Base-by-base conservation (phyloP, 2,113 vertebrate genomes). In the Aix galericulata region DNA sequence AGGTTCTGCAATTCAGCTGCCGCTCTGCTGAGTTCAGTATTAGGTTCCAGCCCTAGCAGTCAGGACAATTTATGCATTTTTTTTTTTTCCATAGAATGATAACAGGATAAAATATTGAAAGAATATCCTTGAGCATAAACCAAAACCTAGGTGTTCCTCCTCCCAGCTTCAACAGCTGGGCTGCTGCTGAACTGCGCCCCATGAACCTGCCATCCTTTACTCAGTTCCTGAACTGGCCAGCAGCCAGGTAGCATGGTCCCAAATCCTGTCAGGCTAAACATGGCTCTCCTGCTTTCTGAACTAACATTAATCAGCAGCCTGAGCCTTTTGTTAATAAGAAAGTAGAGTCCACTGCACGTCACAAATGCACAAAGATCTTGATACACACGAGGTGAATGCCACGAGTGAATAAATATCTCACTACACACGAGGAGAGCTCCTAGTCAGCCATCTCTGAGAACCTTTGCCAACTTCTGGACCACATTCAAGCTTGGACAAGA, bases 341-440 rank as follows among this genome's bases (percentile, higher is more conserved):
- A 38, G 34, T 53, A 72, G n/a, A 62, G 60, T 3, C 9, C 1
- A 0, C 11, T 44, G 18, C 18, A 44, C 0, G 0, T 13, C 25
- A 31, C 3, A 5, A 83, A 60, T 0, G 7, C 25, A 40, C 55
- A 20, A 22, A 77, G 59, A 20, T 44, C 60, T 36, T 0, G 0
- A 29, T 72, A 84, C 0, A 6, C 46, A 23, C 0, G 1, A 71
- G 32, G 59, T 72, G 18, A 36, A 53, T 27, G 17, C 50, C 27
- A 53, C 3, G 13, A 83, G 55, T 0, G 8, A 31, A 40, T 40
- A 15, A 22, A 80, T 50, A 20, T 50, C 64, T 36, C 0, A 0
- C 40, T 63, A 75, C 1, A 10, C 52, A 25, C 1, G 0, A 67
- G 26, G 60, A 25, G 21, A 89, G 58, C 60, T 52, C 48, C 0